Percentiles rank a stretch among this genome's conserved stretches.
Conservation (phyloP, 2,888 invertebrate genomes). For the Dascillus cervinus region DNA sequence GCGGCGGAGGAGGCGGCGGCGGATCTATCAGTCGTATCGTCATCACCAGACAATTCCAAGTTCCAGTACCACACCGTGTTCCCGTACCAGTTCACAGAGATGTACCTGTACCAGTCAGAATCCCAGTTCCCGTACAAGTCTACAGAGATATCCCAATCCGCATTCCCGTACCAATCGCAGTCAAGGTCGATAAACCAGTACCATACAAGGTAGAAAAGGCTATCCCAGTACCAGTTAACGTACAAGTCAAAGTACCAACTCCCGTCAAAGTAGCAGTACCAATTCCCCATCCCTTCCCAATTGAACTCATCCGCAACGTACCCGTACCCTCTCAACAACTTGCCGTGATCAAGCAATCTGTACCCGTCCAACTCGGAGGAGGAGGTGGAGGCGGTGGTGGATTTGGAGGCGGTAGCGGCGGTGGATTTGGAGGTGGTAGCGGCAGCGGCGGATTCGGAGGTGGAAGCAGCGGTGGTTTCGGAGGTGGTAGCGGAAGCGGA, state of each 20-base stretch:
- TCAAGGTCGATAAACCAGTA: constrained; percentile 9
- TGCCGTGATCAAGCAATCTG: constrained; percentile 6
- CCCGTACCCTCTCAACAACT: constrained; percentile 7
- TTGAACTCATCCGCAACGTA: constrained; percentile 7
- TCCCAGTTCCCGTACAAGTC: constrained; percentile 7
- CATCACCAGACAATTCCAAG: constrained; percentile 7
- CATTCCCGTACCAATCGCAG: constrained; percentile 10
- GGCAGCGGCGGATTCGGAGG: neutral
- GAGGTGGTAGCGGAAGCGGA: neutral
- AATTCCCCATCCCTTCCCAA: constrained; percentile 7
- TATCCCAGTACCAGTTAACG: constrained; percentile 8
- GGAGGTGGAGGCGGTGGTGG: neutral
- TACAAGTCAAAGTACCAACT: constrained; percentile 9
- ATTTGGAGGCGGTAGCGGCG: constrained; percentile 1
- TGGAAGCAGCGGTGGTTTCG: constrained; percentile 6
- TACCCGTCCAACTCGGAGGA: constrained; percentile 8
- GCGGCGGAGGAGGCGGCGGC: constrained; percentile 3
- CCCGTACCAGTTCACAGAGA: constrained; percentile 9
- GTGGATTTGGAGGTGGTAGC: constrained; percentile 2
- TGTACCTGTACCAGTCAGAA: constrained; percentile 7
- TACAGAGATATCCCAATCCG: constrained; percentile 9
- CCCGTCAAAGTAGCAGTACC: constrained; percentile 9
- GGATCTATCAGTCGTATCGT: constrained; percentile 8
- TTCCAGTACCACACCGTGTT: constrained; percentile 8
- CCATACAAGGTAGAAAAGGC: constrained; percentile 7